phyloP scores from a whole-genome alignment of 1,140 invertebrate species.

The Meloidogyne floridensis region DNA sequence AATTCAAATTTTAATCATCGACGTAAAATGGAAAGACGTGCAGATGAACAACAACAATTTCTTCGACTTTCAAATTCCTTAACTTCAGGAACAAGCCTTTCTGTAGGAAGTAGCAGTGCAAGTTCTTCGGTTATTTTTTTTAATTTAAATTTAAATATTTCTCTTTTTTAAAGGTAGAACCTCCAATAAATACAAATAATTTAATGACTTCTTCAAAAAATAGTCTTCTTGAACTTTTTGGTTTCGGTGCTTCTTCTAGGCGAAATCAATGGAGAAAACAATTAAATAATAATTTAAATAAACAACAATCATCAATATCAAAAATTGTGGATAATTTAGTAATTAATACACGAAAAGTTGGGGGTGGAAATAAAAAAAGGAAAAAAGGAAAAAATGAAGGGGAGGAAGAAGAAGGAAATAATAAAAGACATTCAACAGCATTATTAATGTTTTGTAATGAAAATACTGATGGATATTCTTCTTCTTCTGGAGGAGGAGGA shows the following conservation, averaged over 20 bases:
- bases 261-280: neutral
- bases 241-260: neutral
- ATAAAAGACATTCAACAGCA: neutral
- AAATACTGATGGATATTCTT: neutral
- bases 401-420: neutral
- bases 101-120: slow-evolving; percentile 19
- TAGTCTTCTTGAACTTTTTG: slow-evolving; percentile 33
- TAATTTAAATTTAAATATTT: slow-evolving; percentile 13
- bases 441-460: neutral
- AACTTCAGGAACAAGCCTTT: slow-evolving; percentile 21
- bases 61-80: slow-evolving; percentile 18
- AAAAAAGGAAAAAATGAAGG: neutral
- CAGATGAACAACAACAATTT: slow-evolving; percentile 27
- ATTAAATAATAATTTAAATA: neutral
- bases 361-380: neutral
- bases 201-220: slow-evolving; percentile 16
- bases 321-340: slow-evolving; percentile 19
- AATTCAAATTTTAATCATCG: slow-evolving; percentile 12
- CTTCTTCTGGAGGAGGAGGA: neutral
- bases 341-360: neutral
- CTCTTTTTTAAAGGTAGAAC: slow-evolving; percentile 14
- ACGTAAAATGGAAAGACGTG: slow-evolving; percentile 15
- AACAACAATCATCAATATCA: neutral
- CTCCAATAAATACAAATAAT: slow-evolving; percentile 9
- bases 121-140: slow-evolving; percentile 28